A percentile compares a stretch with the other conserved stretches of the same genome.
These are phyloP conservation scores for Macrosoma leucophasiata DNA, from an alignment of 2,888 invertebrate genomes.

Conservation along the genomic window DNA sequence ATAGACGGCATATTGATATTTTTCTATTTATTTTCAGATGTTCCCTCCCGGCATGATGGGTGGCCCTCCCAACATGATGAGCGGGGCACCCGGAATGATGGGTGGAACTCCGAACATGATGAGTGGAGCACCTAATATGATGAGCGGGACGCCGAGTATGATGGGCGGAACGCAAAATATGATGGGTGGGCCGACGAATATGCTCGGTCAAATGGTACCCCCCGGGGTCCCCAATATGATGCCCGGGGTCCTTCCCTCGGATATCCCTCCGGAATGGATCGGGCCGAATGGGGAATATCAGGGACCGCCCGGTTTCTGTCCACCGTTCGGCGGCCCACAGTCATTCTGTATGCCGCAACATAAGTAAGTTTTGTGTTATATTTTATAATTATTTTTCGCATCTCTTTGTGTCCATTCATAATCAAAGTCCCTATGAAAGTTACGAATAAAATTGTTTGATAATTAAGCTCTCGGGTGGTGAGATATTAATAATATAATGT, in stretches of 20 bases:
- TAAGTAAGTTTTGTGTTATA: conserved; percentile 60
- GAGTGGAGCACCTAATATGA: conserved; percentile 24
- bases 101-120: conserved; percentile 23
- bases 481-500: no score
- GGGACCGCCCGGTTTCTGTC: conserved; percentile 46
- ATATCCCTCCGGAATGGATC: conserved; percentile 45
- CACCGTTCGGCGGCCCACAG: conserved; percentile 47
- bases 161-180: conserved; percentile 29
- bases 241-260: conserved; percentile 34
- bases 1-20: no score
- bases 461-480: no score
- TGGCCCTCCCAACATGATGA: conserved; percentile 18
- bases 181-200: conserved; percentile 25
- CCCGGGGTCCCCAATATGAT: conserved; percentile 30
- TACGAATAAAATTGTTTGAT: no score
- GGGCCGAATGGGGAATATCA: conserved; percentile 40
- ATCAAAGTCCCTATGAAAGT: no score
- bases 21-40: conserved; percentile 37
- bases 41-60: conserved; percentile 51
- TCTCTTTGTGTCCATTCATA: no score
- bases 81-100: conserved; percentile 13
- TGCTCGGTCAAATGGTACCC: conserved; percentile 28
- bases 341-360: conserved; percentile 58
- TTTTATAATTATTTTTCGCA: conserved; percentile 3
- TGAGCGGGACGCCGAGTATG: conserved; percentile 21